Percentiles rank a stretch among this genome's conserved stretches.
These are phyloP conservation scores for Muschampia plurimacula DNA, from an alignment of 2,888 invertebrate species.

Conservation along the genomic window DNA sequence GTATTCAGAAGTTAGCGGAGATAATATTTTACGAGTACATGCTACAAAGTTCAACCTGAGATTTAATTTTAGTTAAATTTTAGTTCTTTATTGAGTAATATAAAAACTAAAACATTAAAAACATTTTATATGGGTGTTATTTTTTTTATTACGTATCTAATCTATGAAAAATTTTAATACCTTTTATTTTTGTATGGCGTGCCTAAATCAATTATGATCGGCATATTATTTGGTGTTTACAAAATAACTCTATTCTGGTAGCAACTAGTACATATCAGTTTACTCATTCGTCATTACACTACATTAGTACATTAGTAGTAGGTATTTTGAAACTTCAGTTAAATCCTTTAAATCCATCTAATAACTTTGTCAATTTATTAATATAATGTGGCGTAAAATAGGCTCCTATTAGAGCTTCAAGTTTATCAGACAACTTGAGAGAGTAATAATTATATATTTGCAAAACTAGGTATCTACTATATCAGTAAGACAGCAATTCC, in stretches of 20 bases:
- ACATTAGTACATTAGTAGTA: too few species aligned
- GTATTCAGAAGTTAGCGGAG: neutral
- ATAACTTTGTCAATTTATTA: too few species aligned
- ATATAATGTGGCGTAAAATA: too few species aligned
- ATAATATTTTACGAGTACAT: neutral
- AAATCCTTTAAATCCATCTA: too few species aligned
- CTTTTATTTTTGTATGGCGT: constrained; percentile 27
- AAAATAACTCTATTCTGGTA: constrained; percentile 29
- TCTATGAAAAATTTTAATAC: constrained; percentile 10
- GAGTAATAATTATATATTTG: too few species aligned
- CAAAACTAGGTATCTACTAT: too few species aligned
- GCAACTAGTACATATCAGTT: constrained; percentile 11
- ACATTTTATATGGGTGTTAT: too few species aligned
- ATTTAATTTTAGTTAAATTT: neutral
- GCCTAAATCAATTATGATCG: constrained; percentile 32
- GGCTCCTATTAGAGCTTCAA: too few species aligned
- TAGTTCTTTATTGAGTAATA: neutral
- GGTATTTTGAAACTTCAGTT: too few species aligned
- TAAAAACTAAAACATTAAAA: neutral
- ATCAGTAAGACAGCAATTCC: too few species aligned
- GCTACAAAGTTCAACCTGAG: neutral
- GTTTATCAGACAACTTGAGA: too few species aligned
- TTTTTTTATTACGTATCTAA: neutral
- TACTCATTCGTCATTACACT: too few species aligned
- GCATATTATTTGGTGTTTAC: constrained; percentile 21